A percentile compares a stretch with the other conserved stretches of the same genome.
Conservation (phyloP, 2,888 invertebrate species). For the Mallateleia sp. region DNA sequence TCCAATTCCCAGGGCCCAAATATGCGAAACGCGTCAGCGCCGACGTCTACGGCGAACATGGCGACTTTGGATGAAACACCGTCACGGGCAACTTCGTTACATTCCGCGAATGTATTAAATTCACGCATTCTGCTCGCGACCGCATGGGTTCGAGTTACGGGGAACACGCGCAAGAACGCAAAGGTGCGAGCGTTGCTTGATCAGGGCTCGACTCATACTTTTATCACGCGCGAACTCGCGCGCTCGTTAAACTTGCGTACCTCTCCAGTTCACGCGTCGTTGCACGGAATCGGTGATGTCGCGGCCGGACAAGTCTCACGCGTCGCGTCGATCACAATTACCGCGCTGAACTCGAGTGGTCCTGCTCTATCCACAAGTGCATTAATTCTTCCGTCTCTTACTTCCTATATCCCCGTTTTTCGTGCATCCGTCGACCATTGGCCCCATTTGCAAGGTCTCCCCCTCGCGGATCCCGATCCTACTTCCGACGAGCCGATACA, state of each 20-base stretch:
- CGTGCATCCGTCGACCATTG: not conserved
- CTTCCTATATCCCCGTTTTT: not conserved
- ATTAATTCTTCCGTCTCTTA: not conserved
- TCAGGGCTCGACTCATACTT: not conserved
- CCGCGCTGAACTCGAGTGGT: not conserved
- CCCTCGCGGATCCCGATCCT: conserved; percentile 28
- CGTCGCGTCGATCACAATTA: not conserved
- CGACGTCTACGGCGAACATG: too few relatives aligned
- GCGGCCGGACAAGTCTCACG: not conserved
- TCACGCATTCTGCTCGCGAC: too few relatives aligned
- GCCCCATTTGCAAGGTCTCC: conserved; percentile 40
- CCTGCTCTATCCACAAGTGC: not conserved
- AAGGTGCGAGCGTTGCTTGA: not conserved
- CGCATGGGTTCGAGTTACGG: too few relatives aligned
- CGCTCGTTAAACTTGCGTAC: not conserved
- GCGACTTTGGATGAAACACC: too few relatives aligned
- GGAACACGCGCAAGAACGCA: too few relatives aligned
- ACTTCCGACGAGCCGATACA: not conserved
- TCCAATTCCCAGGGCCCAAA: too few relatives aligned
- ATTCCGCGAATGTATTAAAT: too few relatives aligned
- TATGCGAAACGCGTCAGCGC: too few relatives aligned
- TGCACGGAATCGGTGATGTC: not conserved
- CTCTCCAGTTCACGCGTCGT: not conserved
- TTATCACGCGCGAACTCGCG: not conserved
- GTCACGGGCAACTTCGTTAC: too few relatives aligned